Evolutionary conservation across 1,140 invertebrate genomes (phyloP).

Genomic region (Drosophila orena): DNA sequence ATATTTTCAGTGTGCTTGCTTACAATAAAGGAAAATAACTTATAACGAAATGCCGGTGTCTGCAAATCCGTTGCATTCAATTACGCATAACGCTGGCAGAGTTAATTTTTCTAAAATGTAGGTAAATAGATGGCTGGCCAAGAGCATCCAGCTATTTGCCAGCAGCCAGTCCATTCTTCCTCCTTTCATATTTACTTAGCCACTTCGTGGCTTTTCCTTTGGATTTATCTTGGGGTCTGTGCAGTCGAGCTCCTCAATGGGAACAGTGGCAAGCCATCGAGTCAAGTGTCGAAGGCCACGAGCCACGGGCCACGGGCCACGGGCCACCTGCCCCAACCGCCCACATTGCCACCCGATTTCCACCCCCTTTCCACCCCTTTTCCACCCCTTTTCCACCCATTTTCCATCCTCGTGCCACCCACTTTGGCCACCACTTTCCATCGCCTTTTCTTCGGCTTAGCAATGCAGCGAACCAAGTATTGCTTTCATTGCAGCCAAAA

Average conservation of each 20-base stretch:
- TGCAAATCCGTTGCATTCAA: background rate
- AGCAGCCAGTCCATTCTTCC: background rate
- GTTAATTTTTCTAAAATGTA: background rate
- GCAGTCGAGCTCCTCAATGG: conserved; percentile 4
- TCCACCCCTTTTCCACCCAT: background rate
- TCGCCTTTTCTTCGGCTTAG: background rate
- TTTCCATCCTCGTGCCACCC: background rate
- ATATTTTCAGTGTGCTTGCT: too few species aligned
- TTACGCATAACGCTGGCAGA: background rate
- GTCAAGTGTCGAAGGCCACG: conserved; percentile 21
- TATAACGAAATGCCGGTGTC: too few species aligned
- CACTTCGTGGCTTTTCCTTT: background rate
- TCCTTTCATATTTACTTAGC: background rate
- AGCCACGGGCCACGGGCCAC: background rate
- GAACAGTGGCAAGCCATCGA: conserved; percentile 13
- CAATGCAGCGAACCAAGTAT: conserved; percentile 25
- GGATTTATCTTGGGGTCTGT: background rate
- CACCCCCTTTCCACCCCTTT: background rate
- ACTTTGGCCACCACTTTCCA: background rate
- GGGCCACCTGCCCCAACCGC: background rate
- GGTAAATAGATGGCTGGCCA: background rate
- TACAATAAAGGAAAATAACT: too few species aligned
- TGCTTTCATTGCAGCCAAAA: conserved; percentile 49
- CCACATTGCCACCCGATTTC: background rate
- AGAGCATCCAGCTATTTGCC: background rate